Conservation (phyloP, 2,113 vertebrate species). For the Pterocles gutturalis region DNA sequence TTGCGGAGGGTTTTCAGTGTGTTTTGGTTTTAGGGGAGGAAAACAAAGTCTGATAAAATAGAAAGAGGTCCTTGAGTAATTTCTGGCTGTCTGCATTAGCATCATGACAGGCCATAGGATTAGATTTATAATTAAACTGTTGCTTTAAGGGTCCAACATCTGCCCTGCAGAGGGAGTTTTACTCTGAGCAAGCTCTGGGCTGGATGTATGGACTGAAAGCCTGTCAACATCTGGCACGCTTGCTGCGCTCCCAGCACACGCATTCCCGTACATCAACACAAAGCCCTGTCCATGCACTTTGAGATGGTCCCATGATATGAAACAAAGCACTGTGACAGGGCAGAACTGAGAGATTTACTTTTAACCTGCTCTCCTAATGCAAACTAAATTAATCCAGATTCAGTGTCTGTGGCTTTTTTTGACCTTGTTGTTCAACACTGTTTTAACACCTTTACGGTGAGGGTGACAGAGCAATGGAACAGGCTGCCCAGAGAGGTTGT, state of each 20-base stretch:
- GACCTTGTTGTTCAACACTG: background rate
- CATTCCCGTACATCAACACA: too few relatives aligned
- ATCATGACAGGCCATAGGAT: background rate
- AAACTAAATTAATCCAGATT: rapidly evolving
- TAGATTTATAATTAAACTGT: background rate
- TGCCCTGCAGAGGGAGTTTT: background rate
- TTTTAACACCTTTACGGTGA: background rate
- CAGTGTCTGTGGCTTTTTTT: background rate
- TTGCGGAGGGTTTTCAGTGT: rapidly evolving
- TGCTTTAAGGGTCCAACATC: background rate
- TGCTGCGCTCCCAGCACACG: background rate
- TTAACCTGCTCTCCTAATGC: background rate
- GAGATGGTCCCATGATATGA: background rate
- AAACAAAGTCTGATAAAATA: background rate
- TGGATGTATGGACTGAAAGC: background rate
- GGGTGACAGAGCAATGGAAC: too few relatives aligned
- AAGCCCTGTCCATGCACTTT: background rate
- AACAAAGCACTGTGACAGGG: background rate
- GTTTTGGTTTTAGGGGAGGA: background rate
- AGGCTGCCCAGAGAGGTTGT: too few relatives aligned
- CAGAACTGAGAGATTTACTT: background rate
- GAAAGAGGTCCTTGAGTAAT: background rate
- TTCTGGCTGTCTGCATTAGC: background rate
- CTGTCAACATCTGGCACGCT: background rate
- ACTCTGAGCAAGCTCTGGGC: background rate